phyloP scores from a whole-genome alignment of 2,113 vertebrate species.

The Nicator chloris region DNA sequence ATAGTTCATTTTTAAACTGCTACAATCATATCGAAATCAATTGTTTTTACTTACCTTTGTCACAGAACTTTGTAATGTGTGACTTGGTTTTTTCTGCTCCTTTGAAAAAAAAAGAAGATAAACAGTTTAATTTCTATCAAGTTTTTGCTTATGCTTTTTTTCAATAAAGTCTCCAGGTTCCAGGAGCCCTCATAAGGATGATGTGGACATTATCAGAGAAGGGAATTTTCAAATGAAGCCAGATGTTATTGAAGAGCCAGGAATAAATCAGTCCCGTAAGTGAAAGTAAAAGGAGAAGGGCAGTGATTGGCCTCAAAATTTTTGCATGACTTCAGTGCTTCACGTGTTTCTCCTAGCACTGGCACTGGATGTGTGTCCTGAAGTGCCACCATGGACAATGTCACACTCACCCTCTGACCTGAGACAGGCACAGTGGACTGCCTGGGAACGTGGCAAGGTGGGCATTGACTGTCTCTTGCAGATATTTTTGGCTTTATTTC shows the following conservation, averaged over 20 bases:
- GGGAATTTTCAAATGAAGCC: background rate
- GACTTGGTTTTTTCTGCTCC: background rate
- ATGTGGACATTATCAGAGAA: background rate
- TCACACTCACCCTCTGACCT: background rate
- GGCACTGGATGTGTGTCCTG: background rate
- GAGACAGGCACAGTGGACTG: background rate
- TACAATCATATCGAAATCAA: background rate
- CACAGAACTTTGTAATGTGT: accelerated
- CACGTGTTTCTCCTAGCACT: background rate
- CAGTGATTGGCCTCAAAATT: background rate
- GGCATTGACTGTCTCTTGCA: background rate
- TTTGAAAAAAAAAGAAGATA: background rate
- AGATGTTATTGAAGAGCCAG: background rate
- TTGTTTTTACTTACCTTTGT: background rate
- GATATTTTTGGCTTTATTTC: background rate
- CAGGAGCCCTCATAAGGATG: background rate
- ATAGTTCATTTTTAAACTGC: background rate
- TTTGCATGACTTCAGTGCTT: background rate
- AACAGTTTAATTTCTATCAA: background rate
- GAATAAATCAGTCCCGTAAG: background rate
- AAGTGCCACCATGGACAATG: background rate
- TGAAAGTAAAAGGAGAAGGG: background rate
- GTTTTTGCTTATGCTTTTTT: background rate
- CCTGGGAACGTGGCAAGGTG: slow-evolving; percentile 53
- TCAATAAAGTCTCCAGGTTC: slow-evolving; percentile 28